Conservation (phyloP, 53 echinoderm and acorn worm species). For the Glandiceps talaboti region DNA sequence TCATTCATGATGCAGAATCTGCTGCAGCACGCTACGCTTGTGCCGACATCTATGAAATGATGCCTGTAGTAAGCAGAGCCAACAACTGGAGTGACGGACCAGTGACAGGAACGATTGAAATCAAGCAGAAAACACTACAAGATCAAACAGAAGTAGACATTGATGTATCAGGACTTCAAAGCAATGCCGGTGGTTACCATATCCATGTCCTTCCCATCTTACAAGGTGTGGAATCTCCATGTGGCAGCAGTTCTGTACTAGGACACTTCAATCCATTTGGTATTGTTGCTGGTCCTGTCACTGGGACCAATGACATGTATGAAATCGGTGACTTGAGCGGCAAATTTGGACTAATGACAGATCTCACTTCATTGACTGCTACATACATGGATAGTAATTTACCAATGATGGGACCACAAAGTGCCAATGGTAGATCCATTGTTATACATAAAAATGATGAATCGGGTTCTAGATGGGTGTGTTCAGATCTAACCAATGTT, state of each 20-base stretch:
- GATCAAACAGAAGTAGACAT: slow-evolving; percentile 38
- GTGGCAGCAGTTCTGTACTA: slow-evolving; percentile 35
- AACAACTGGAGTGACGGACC: slow-evolving; percentile 35
- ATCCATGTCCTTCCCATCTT: slow-evolving; percentile 60
- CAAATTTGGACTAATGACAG: slow-evolving; percentile 58
- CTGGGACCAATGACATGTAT: slow-evolving; percentile 63
- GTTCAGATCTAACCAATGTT: slow-evolving; percentile 32
- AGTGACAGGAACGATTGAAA: slow-evolving; percentile 37
- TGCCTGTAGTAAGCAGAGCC: slow-evolving; percentile 6
- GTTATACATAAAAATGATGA: slow-evolving; percentile 55
- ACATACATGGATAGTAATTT: slow-evolving; percentile 47
- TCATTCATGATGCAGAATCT: slow-evolving; percentile 50
- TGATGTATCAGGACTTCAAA: slow-evolving; percentile 28
- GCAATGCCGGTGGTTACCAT: slow-evolving; percentile 66
- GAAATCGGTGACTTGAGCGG: slow-evolving; percentile 88
- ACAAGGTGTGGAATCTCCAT: slow-evolving; percentile 20
- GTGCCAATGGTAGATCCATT: slow-evolving; percentile 58
- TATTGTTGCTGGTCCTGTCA: slow-evolving; percentile 24
- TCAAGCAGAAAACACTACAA: slow-evolving; percentile 38
- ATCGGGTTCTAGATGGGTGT: slow-evolving; percentile 61
- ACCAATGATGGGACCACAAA: slow-evolving; percentile 64
- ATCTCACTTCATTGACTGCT: slow-evolving; percentile 2
- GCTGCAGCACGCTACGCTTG: slow-evolving; percentile 50
- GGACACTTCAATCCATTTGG: slow-evolving; percentile 89
- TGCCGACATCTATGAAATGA: slow-evolving; percentile 46